Conservation (phyloP, 2,888 invertebrate species). For the Junonia oenone region DNA sequence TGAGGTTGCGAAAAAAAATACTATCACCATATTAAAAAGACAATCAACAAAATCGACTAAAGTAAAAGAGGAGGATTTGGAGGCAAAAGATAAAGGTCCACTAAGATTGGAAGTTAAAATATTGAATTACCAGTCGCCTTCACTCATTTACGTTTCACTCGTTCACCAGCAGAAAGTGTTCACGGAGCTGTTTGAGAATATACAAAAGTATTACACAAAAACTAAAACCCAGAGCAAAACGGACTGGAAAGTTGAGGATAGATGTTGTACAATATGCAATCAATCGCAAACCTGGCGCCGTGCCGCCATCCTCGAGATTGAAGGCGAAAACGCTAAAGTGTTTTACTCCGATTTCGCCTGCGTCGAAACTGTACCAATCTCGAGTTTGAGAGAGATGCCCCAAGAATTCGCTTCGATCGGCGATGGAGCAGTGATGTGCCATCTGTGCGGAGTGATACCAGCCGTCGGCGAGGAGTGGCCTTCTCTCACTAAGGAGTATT, state of each 20-base stretch:
- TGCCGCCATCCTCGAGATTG: slow-evolving; percentile 62
- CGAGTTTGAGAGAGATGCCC: slow-evolving; percentile 72
- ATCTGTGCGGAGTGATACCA: slow-evolving; percentile 84
- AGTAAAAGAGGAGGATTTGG: slow-evolving; percentile 42
- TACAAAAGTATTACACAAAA: slow-evolving; percentile 75
- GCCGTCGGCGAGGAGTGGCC: slow-evolving; percentile 84
- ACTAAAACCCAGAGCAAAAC: slow-evolving; percentile 38
- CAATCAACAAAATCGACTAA: slow-evolving; percentile 24
- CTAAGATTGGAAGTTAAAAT: slow-evolving; percentile 71
- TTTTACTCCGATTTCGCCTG: slow-evolving; percentile 84
- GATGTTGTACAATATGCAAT: slow-evolving; percentile 62
- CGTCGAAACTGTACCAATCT: slow-evolving; percentile 62
- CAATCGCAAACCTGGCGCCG: slow-evolving; percentile 83
- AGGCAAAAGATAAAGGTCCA: slow-evolving; percentile 69
- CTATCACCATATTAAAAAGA: slow-evolving; percentile 42
- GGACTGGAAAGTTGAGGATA: slow-evolving; percentile 74
- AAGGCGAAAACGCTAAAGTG: slow-evolving; percentile 66
- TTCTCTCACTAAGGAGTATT: slow-evolving; percentile 78
- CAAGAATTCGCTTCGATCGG: slow-evolving; percentile 69
- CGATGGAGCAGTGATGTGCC: slow-evolving; percentile 82
- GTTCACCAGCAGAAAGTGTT: slow-evolving; percentile 63
- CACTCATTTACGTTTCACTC: slow-evolving; percentile 81
- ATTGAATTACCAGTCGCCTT: slow-evolving; percentile 74
- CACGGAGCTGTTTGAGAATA: slow-evolving; percentile 64
- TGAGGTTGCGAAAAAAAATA: slow-evolving; percentile 14